A percentile compares a stretch with the other conserved stretches of the same genome.
Conservation (phyloP, 2,888 invertebrate genomes). For the Nemotelus pantherinus region DNA sequence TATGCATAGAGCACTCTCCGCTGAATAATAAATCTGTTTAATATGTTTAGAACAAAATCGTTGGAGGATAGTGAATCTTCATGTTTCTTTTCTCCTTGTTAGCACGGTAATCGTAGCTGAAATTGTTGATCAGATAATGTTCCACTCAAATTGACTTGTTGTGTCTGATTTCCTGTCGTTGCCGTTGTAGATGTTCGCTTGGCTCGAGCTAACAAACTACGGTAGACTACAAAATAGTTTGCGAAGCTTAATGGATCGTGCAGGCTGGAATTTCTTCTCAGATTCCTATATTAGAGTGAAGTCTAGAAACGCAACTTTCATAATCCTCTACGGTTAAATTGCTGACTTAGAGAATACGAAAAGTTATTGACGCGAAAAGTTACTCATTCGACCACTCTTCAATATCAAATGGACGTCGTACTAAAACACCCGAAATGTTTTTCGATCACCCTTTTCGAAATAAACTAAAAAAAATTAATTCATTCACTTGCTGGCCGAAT, state of each 20-base stretch:
- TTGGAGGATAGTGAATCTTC: neutral
- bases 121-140: constrained; percentile 44
- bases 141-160: constrained; percentile 46
- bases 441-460: no score
- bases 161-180: constrained; percentile 44
- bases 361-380: no score
- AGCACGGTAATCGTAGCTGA: neutral
- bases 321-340: no score
- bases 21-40: constrained; percentile 37
- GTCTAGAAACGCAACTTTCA: no score
- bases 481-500: no score
- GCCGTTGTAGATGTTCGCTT: neutral
- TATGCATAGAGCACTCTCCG: constrained; percentile 9
- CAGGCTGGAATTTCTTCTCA: neutral
- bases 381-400: no score
- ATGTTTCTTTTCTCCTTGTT: neutral
- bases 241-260: neutral
- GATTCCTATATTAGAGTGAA: neutral
- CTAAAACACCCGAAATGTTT: no score
- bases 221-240: neutral
- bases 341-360: no score
- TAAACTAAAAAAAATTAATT: no score
- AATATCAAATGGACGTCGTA: no score
- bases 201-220: neutral
- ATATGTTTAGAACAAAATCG: constrained; percentile 3